Evolutionary conservation across 2,797 vertebrate species (phyloP).

Genomic region (Gobio occitaniae): DNA sequence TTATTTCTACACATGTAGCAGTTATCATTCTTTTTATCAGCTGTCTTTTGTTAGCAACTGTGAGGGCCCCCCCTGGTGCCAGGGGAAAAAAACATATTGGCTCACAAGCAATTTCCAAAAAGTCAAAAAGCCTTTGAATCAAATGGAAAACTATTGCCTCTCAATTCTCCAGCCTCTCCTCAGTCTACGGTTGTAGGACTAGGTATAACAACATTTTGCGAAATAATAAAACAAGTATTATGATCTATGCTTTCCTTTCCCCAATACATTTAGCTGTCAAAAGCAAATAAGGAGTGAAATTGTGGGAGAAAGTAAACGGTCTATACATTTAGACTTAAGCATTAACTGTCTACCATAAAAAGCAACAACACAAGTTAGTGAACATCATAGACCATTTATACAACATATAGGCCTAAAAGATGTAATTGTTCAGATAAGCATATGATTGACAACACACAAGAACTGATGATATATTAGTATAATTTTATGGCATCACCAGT

Average conservation of each 20-base stretch:
- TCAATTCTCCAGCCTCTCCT: not conserved
- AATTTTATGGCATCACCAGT: not conserved
- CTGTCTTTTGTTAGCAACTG: not conserved
- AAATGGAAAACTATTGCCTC: not conserved
- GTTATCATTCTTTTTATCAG: not conserved
- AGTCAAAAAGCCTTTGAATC: not conserved
- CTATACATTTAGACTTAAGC: not conserved
- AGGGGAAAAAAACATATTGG: not conserved
- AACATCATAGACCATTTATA: no score
- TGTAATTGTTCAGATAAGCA: not conserved
- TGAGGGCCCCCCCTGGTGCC: slow-evolving; percentile 17
- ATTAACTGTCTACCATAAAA: not conserved
- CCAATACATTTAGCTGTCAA: not conserved
- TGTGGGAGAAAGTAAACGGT: not conserved
- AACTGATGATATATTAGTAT: not conserved
- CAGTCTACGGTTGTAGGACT: no score
- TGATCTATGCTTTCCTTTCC: not conserved
- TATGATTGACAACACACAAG: not conserved
- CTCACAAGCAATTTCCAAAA: not conserved
- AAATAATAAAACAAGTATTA: not conserved
- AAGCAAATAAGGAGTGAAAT: not conserved
- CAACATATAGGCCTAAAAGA: not conserved
- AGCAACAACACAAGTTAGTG: not conserved
- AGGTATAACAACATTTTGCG: not conserved
- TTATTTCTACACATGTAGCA: not conserved